Percentiles rank a stretch among this genome's conserved stretches.
Evolutionary conservation across 2,888 invertebrate genomes (phyloP).

Genomic region (Drepanosiphum platanoidis): DNA sequence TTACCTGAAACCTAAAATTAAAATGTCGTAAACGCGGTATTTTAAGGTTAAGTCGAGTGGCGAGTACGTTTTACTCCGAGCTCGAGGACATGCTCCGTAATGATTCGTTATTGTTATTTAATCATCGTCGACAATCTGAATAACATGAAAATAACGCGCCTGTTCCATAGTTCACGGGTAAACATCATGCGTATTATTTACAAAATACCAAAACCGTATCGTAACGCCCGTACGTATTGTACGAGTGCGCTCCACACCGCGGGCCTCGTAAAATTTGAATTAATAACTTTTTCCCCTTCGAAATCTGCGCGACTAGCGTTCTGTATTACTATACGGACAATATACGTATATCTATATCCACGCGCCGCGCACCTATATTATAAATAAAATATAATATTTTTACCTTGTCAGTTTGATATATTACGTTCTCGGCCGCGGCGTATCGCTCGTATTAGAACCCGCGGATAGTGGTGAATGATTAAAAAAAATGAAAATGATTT

Average conservation of each 20-base stretch:
- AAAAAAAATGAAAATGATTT: conserved; percentile 45
- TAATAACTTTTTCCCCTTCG: conserved; percentile 4
- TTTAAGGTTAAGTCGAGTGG: neutral
- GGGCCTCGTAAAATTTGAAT: conserved; percentile 5
- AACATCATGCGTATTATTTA: neutral
- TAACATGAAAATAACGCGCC: neutral
- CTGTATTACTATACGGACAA: too few species aligned
- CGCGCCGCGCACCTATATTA: too few species aligned
- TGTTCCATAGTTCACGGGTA: too few species aligned
- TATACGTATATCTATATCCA: neutral
- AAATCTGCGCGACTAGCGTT: neutral
- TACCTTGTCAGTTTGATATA: conserved; percentile 20
- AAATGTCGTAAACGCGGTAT: neutral
- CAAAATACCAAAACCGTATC: neutral
- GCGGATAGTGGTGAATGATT: conserved; percentile 31
- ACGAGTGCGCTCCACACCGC: neutral
- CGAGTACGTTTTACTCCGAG: neutral
- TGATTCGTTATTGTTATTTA: conserved; percentile 28
- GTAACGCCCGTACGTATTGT: too few species aligned
- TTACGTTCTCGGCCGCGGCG: neutral
- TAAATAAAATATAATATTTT: conserved; percentile 29
- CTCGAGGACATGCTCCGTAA: neutral
- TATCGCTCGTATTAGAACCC: conserved; percentile 2
- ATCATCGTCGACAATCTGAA: neutral
- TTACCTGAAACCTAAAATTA: neutral